Evolutionary conservation across 2,113 vertebrate species (phyloP).

Genomic region (Myiopsitta monachus): DNA sequence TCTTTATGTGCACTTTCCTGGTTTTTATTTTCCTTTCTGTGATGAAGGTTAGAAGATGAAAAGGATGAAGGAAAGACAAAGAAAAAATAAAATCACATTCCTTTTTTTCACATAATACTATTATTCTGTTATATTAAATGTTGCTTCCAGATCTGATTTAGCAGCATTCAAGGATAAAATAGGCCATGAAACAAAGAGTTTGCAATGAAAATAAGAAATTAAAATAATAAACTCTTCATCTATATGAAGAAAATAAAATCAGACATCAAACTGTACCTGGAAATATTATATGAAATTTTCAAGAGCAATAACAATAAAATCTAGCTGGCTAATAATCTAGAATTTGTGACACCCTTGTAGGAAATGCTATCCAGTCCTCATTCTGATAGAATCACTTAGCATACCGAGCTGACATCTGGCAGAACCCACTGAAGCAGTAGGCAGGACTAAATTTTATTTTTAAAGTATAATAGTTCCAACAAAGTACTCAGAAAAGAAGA

Average conservation of each 20-base stretch:
- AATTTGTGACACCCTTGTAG: background rate
- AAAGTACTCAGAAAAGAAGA: background rate
- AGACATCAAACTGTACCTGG: background rate
- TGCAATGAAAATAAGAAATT: background rate
- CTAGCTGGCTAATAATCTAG: background rate
- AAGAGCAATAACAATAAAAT: background rate
- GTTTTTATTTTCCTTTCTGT: background rate
- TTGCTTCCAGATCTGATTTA: background rate
- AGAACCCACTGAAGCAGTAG: background rate
- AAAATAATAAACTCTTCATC: background rate
- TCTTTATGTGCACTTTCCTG: background rate
- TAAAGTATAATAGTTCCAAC: background rate
- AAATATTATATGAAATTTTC: background rate
- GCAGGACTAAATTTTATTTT: background rate
- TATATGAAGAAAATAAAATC: background rate
- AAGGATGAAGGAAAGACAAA: background rate
- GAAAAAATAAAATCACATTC: fast-evolving
- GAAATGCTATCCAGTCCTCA: background rate
- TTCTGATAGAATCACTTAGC: background rate
- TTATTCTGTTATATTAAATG: background rate
- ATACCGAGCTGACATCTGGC: background rate
- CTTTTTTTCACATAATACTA: background rate
- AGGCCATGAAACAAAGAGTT: background rate
- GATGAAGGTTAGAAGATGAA: background rate
- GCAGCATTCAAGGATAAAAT: background rate